Evolutionary conservation across 2,113 vertebrate species (phyloP), one percentile per base, ranked within the genome.

Genomic region (Vicugna pacos): DNA sequence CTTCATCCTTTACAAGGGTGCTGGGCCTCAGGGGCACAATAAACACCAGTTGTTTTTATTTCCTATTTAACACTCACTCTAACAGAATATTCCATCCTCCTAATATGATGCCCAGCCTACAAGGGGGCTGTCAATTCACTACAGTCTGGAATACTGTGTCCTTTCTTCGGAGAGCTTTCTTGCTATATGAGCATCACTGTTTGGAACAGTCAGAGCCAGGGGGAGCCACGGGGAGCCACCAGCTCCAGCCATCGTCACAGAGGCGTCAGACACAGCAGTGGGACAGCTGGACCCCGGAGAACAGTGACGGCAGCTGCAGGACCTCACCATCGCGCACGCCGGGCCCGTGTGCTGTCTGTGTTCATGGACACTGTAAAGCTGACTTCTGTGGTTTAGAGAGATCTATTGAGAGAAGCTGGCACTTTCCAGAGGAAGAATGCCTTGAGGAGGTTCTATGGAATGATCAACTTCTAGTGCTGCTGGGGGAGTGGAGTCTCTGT

Each of bases 191-290:
- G 19, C 22, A 17, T 42, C n/a, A 22, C 2, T 3, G 3, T 15
- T 5, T 30, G n/a, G 38, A 48, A 38, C 0, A 24, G 46, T 35
- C 28, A 70, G 62, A 52, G 30, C 38, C 54, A 26, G 6, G 15
- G 38, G 38, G 38, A 42, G 38, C 38, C 38, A 42, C 38, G 38
- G 38, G 11, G 56, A 48, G 38, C 60, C 67, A 12, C 17, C 8
- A 24, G 60, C 8, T 24, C 81, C 13, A 0, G 24, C 81, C 10
- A 0, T 13, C 8, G 38, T 14, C 48, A 20, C 46, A 30, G 32
- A 56, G 28, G 35, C 0, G 0, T 60, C 2, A 12, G 81, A 48
- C 62, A 16, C 6, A 14, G 38, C 0, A 13, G 52, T 0, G 0
- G 54, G 15, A 38, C 7, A 14, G 62, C 60, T 8, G 46, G 22